Conservation (phyloP, 2,113 vertebrate species). For the Mus pahari region DNA sequence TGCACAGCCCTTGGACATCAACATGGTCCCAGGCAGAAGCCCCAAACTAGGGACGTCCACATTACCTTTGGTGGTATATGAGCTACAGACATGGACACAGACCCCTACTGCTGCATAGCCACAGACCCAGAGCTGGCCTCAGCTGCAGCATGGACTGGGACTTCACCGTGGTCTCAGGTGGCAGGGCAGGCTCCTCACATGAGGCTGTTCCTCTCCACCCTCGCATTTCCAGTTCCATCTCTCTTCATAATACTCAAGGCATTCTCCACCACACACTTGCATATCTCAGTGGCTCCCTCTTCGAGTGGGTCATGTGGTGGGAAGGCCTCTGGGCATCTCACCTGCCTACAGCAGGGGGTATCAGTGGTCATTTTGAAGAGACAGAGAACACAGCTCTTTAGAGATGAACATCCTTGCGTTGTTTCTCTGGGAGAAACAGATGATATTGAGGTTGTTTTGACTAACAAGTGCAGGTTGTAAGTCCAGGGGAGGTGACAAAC, state of each 20-base stretch:
- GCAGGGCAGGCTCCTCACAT: not conserved
- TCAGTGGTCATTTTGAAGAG: slow-evolving; percentile 14
- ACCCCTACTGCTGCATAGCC: not conserved
- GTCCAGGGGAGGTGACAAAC: not conserved
- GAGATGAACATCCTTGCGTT: slow-evolving; percentile 12
- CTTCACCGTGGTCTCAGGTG: not conserved
- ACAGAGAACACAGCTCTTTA: slow-evolving; percentile 23
- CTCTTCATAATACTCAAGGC: not conserved
- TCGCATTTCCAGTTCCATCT: not conserved
- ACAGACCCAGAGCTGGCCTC: not conserved
- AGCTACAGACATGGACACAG: not conserved
- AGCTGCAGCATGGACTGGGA: not conserved
- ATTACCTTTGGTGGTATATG: not conserved
- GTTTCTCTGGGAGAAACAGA: slow-evolving; percentile 50
- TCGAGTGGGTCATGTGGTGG: too few species aligned
- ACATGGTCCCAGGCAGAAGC: not conserved
- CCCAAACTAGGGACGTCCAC: not conserved
- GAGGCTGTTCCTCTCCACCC: not conserved
- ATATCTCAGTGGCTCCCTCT: not conserved
- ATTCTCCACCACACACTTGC: not conserved
- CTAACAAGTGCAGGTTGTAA: slow-evolving; percentile 61
- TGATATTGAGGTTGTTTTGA: slow-evolving; percentile 56
- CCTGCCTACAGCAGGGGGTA: not conserved
- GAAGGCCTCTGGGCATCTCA: too few species aligned
- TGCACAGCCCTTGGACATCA: not conserved